These are phyloP conservation scores for Indicator indicator DNA, from an alignment of 2,113 vertebrate genomes.

Conservation along the genomic window DNA sequence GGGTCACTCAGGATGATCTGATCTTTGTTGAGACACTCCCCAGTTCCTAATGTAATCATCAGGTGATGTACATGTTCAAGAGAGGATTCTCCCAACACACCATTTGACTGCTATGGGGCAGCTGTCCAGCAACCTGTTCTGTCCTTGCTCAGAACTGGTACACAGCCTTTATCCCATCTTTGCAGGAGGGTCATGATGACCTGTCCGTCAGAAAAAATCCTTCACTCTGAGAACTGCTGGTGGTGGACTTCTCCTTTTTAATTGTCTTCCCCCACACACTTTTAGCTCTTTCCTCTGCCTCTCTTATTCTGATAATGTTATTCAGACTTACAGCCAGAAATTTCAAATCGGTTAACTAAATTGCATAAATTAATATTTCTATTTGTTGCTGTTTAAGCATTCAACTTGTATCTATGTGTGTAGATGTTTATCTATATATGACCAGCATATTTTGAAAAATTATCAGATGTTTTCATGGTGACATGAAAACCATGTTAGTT, in stretches of 20 bases:
- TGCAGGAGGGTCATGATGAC: rapidly evolving
- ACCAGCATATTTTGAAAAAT: background rate
- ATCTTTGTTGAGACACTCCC: no score
- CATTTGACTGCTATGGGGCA: background rate
- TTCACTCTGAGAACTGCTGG: background rate
- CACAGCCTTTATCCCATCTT: background rate
- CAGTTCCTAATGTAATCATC: no score
- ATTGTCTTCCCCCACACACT: no score
- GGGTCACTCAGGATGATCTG: no score
- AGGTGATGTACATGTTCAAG: no score
- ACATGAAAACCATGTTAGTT: background rate
- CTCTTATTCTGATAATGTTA: background rate
- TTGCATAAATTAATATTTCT: background rate
- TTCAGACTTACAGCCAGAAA: background rate
- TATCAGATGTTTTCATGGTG: background rate
- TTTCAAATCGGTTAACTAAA: background rate
- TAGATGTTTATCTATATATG: background rate
- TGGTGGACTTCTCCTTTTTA: background rate
- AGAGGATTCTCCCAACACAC: no score
- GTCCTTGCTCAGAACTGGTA: background rate
- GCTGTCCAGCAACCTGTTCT: background rate
- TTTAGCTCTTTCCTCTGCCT: background rate
- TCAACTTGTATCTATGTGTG: background rate
- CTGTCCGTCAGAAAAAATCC: background rate
- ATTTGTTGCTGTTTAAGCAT: background rate